Evolutionary conservation across 2,888 invertebrate species (phyloP), one percentile per base, ranked within the genome.

Genomic region (Habroteleia sp.): DNA sequence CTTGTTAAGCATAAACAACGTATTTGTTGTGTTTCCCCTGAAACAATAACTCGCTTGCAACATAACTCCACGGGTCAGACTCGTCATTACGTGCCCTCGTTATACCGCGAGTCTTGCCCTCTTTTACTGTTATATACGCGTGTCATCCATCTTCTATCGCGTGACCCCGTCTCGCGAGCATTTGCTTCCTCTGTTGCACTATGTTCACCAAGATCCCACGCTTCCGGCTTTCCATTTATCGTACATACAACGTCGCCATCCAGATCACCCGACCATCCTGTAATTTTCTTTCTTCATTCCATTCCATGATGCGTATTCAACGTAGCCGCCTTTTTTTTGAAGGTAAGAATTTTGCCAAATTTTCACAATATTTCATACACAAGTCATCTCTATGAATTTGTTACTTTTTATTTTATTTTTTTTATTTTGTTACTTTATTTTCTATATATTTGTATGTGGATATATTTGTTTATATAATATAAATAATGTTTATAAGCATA

Each of bases 331-430:
- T 23, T 71, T 74, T 68, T 65, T 54, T 73, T 20, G 54, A 71
- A 80, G 82, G 82, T 82, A 76, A 82, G 82, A 68, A 65, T 29
- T 20, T 42, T 58, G 14, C 11, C 7, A 13, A 23, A 46, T 52
- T 63, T 63, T 20, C 13, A 48, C 29, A 7, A 29, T 8, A 6
- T 39, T 29, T 48, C 10, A 17, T 20, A 20, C 5, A n/a, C n/a
- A n/a, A n/a, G n/a, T n/a, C n/a, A n/a, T n/a, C n/a, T n/a, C n/a
- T n/a, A n/a, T n/a, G n/a, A n/a, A n/a, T n/a, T n/a, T n/a, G n/a
- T n/a, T n/a, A n/a, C n/a, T n/a, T n/a, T n/a, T n/a, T n/a, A n/a
- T n/a, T n/a, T n/a, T n/a, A n/a, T n/a, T n/a, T n/a, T n/a, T n/a
- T n/a, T n/a, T n/a, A n/a, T n/a, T n/a, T n/a, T n/a, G n/a, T n/a